phyloP scores from a whole-genome alignment of 2,797 vertebrate genomes.

The Pyrrhura leucotis region DNA sequence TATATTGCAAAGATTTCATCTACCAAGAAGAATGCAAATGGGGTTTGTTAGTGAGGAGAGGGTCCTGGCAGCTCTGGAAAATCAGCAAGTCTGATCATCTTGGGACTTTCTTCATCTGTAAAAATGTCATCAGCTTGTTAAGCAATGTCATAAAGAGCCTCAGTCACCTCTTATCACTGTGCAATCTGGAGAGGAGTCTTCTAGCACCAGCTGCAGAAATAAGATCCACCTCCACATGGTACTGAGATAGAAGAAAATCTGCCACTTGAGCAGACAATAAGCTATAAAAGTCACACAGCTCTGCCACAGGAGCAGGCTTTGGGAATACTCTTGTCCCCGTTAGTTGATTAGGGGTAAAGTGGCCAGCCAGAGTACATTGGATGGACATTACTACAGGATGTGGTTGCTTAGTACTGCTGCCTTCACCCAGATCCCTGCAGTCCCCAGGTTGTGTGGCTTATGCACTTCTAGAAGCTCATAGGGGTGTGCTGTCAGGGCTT shows the following conservation, averaged over 20 bases:
- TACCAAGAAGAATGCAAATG: neutral
- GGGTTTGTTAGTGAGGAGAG: neutral
- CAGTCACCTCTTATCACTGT: constrained; percentile 47
- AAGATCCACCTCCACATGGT: neutral
- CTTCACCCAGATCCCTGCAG: neutral
- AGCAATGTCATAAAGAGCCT: constrained; percentile 70
- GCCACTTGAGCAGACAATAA: neutral
- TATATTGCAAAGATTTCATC: neutral
- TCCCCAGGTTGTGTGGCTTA: neutral
- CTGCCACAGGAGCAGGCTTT: neutral
- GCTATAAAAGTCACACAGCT: neutral
- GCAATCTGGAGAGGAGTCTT: constrained; percentile 57
- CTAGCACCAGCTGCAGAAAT: constrained; percentile 57
- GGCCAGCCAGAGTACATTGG: neutral
- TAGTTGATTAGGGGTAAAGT: neutral
- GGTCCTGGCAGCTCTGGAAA: neutral
- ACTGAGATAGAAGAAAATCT: neutral
- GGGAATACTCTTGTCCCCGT: rapidly evolving
- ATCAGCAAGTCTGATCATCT: constrained; percentile 1
- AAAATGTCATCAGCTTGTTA: constrained; percentile 79
- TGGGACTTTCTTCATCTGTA: constrained; percentile 51
- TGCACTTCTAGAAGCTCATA: neutral
- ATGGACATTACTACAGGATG: neutral
- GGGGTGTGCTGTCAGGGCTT: neutral
- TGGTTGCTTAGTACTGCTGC: neutral